A percentile compares a stretch with the other conserved stretches of the same genome.
Conservation (phyloP, 2,113 vertebrate species). For the Carettochelys insculpta region DNA sequence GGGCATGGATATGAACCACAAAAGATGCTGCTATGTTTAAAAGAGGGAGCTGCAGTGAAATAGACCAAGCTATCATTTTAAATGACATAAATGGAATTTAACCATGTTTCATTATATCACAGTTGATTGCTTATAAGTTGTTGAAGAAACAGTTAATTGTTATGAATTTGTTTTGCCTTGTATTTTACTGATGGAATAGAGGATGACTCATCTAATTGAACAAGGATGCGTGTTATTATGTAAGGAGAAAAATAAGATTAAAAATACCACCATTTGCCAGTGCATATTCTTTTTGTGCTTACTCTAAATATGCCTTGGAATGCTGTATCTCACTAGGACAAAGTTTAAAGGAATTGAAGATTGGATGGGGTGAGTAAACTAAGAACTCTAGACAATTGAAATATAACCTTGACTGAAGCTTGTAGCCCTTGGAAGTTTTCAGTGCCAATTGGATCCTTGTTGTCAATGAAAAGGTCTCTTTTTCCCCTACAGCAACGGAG, state of each 20-base stretch:
- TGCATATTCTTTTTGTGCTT: constrained; percentile 49
- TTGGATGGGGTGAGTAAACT: not conserved
- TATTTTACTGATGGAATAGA: constrained; percentile 56
- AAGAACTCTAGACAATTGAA: not conserved
- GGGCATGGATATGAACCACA: constrained; percentile 65
- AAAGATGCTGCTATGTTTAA: constrained; percentile 29
- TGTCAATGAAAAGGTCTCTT: not conserved
- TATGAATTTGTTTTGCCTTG: constrained; percentile 52
- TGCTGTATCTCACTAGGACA: constrained; percentile 18
- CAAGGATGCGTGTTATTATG: constrained; percentile 65
- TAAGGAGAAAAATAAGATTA: constrained; percentile 65
- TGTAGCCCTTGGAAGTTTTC: not conserved
- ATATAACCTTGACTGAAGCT: not conserved
- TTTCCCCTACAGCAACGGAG: not conserved
- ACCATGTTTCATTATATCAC: constrained; percentile 51
- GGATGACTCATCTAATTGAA: constrained; percentile 74
- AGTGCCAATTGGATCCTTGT: not conserved
- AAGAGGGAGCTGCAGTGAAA: constrained; percentile 25
- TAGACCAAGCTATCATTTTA: constrained; percentile 38
- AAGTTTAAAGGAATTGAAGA: not conserved
- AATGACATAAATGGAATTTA: constrained; percentile 38
- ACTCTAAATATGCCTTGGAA: not conserved
- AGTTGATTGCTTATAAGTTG: constrained; percentile 45
- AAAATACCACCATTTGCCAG: constrained; percentile 22
- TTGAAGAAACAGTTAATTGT: constrained; percentile 61